These are phyloP conservation scores for Stichodactyla mertensii DNA, from an alignment of 64 coral and sea anemone species.

Conservation along the genomic window DNA sequence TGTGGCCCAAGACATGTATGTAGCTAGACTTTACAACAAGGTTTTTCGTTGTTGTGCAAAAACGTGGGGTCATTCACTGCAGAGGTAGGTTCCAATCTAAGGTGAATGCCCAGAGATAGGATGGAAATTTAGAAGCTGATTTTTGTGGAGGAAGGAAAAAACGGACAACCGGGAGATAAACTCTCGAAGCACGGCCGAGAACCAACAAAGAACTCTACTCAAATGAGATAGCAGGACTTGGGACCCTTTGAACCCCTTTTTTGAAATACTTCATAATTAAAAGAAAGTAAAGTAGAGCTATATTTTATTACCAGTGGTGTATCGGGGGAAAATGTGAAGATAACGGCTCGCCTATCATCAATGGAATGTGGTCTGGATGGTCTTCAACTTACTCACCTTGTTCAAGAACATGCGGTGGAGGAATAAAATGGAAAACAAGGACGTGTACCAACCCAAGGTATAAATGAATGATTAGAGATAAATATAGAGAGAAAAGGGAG, in stretches of 20 bases:
- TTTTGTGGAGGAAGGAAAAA: too few relatives aligned
- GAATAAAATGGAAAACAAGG: constrained; percentile 49
- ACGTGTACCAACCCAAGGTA: constrained; percentile 62
- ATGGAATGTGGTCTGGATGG: constrained; percentile 66
- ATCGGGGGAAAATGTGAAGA: constrained; percentile 39
- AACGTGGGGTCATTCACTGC: too few relatives aligned
- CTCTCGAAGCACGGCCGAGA: too few relatives aligned
- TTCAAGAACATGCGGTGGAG: constrained; percentile 51
- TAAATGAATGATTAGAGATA: not conserved
- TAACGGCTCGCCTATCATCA: constrained; percentile 18
- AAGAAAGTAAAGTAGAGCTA: not conserved
- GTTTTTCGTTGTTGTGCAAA: not conserved
- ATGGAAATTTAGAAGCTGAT: too few relatives aligned
- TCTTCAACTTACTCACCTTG: constrained; percentile 38
- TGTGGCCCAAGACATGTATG: constrained; percentile 40
- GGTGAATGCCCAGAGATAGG: too few relatives aligned
- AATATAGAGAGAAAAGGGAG: not conserved
- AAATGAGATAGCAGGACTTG: too few relatives aligned
- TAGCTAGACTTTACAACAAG: not conserved
- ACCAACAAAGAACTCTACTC: too few relatives aligned
- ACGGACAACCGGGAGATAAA: too few relatives aligned
- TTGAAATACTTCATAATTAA: not conserved
- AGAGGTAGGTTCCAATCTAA: too few relatives aligned
- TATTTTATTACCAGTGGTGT: constrained; percentile 34
- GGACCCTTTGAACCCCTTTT: too few relatives aligned